Evolutionary conservation across 1,140 invertebrate genomes (phyloP).

Genomic region (Drosophila bocqueti): DNA sequence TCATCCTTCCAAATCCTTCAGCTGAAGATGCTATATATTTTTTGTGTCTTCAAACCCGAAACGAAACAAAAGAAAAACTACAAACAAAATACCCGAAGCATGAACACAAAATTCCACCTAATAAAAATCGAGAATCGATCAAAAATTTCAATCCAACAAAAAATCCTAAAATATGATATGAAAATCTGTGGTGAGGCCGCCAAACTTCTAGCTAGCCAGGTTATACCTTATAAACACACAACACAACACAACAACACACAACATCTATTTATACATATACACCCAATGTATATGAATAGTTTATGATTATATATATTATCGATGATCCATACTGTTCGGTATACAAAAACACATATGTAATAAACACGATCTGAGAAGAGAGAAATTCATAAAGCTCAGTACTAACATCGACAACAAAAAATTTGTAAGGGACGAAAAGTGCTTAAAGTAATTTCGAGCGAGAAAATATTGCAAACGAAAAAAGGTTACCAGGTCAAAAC

Average conservation of each 20-base stretch:
- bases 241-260: conserved; percentile 21
- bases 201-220: conserved; percentile 63
- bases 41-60: conserved; percentile 14
- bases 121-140: conserved; percentile 14
- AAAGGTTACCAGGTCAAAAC: not conserved
- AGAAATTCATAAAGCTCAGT: conserved; percentile 16
- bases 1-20: conserved; percentile 9
- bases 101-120: conserved; percentile 35
- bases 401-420: not conserved
- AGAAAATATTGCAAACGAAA: not conserved
- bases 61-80: not conserved
- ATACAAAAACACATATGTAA: conserved; percentile 8
- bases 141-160: conserved; percentile 2
- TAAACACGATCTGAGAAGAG: not conserved
- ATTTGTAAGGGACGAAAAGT: not conserved
- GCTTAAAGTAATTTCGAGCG: not conserved
- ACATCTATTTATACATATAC: conserved; percentile 62
- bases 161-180: conserved; percentile 12
- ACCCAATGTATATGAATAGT: conserved; percentile 58
- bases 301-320: conserved; percentile 41
- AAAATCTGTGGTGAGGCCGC: conserved; percentile 20
- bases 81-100: not conserved
- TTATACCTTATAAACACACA: conserved; percentile 49
- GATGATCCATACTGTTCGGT: conserved; percentile 48
- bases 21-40: conserved; percentile 17